Evolutionary conservation across 2,888 invertebrate species (phyloP).

Genomic region (Polydesmus complanatus): DNA sequence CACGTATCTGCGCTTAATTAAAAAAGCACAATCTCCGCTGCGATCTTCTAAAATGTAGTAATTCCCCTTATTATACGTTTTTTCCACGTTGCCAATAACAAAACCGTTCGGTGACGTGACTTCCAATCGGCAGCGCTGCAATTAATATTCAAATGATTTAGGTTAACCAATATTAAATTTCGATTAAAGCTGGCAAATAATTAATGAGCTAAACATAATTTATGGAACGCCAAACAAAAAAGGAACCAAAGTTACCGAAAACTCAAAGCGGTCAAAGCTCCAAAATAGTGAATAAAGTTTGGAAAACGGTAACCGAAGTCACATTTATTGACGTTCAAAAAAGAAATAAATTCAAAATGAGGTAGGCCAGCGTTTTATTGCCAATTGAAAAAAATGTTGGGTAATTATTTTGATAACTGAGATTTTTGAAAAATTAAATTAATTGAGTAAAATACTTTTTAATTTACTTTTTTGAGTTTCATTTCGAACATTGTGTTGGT

Average conservation of each 20-base stretch:
- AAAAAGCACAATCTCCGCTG: conserved; percentile 6
- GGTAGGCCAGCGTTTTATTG: no score
- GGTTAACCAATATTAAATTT: no score
- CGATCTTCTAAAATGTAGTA: conserved; percentile 14
- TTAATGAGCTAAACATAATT: no score
- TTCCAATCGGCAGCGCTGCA: conserved; percentile 12
- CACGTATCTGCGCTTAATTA: conserved; percentile 12
- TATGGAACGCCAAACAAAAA: no score
- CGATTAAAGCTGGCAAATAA: no score
- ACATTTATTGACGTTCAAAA: neutral
- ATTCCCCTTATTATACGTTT: conserved; percentile 10
- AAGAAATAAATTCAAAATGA: neutral
- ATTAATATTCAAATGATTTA: neutral
- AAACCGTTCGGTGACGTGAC: conserved; percentile 11
- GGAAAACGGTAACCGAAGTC: neutral
- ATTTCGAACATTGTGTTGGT: conserved; percentile 4
- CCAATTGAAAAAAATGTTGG: no score
- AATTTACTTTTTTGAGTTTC: conserved; percentile 9
- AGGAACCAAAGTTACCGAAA: no score
- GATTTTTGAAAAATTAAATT: no score
- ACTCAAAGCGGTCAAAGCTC: no score
- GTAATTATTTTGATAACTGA: no score
- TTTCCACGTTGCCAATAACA: conserved; percentile 15
- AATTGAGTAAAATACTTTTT: neutral
- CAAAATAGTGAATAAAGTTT: no score